Evolutionary conservation across 2,797 vertebrate species (phyloP).

Genomic region (Geotria australis): DNA sequence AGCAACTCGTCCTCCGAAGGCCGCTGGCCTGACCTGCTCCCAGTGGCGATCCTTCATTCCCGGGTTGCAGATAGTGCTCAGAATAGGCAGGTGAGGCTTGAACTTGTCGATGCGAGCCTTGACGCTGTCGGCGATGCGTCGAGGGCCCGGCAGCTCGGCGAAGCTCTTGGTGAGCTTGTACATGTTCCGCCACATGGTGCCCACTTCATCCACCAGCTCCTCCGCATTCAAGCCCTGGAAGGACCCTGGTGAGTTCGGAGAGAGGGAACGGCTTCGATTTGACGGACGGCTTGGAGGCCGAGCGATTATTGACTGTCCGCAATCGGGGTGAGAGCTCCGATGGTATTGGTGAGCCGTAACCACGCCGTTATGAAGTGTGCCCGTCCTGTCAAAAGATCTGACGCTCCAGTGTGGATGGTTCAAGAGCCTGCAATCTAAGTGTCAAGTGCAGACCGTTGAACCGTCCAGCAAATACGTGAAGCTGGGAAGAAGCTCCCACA

Average conservation of each 20-base stretch:
- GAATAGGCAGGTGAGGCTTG: constrained; percentile 35
- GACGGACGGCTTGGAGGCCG: too few species aligned
- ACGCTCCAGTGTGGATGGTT: too few species aligned
- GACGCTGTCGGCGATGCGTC: constrained; percentile 22
- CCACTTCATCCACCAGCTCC: constrained; percentile 30
- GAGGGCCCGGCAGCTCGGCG: constrained; percentile 17
- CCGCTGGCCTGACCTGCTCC: constrained; percentile 18
- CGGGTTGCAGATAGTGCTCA: constrained; percentile 37
- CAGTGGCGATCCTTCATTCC: constrained; percentile 58
- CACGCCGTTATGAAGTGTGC: too few species aligned
- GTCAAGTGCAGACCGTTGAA: too few species aligned
- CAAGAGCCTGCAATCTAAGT: too few species aligned
- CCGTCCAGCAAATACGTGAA: too few species aligned
- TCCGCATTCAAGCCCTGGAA: constrained; percentile 29
- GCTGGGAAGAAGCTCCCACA: too few species aligned
- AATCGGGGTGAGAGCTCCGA: background rate
- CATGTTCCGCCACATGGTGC: constrained; percentile 39
- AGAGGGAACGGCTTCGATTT: background rate
- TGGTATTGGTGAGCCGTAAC: too few species aligned
- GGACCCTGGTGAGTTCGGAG: constrained; percentile 13
- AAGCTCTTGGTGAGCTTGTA: constrained; percentile 39
- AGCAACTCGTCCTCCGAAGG: too few species aligned
- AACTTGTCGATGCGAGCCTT: constrained; percentile 40
- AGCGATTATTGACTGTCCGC: too few species aligned
- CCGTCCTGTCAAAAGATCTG: too few species aligned